Conservation (phyloP, 1,140 invertebrate genomes). For the Microplitis mediator region DNA sequence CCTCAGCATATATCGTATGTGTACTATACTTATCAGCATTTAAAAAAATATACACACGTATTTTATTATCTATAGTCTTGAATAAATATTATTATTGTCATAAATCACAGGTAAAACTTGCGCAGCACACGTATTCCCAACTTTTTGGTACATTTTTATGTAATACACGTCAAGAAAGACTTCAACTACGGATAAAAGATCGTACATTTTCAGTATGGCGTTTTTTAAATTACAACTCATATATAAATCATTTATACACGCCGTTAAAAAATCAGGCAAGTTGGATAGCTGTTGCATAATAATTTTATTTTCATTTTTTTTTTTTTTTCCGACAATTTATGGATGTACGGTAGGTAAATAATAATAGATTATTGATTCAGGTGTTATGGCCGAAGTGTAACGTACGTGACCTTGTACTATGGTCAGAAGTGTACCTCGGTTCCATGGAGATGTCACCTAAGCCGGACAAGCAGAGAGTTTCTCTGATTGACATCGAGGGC, state of each 20-base stretch:
- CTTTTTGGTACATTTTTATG: conserved; percentile 97
- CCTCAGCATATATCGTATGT: conserved; percentile 87
- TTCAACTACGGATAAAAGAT: conserved; percentile 69
- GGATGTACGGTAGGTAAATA: too few species aligned
- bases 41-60: not conserved
- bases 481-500: conserved; percentile 57
- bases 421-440: conserved; percentile 84
- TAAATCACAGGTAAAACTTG: conserved; percentile 83
- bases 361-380: conserved; percentile 53
- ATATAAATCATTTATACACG: conserved; percentile 86
- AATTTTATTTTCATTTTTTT: not conserved
- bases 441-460: conserved; percentile 61
- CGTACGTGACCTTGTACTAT: conserved; percentile 80
- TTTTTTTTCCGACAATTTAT: not conserved
- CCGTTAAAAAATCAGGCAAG: conserved; percentile 62
- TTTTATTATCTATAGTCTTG: conserved; percentile 1
- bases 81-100: conserved; percentile 17
- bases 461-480: conserved; percentile 52
- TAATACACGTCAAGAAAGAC: conserved; percentile 82
- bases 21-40: not conserved
- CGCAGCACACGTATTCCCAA: conserved; percentile 93
- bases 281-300: not conserved
- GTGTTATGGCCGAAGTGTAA: conserved; percentile 86
- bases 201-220: conserved; percentile 88
- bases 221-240: conserved; percentile 77